Evolutionary conservation across 1,140 invertebrate genomes (phyloP), one percentile per base, ranked within the genome.

Genomic region (Adelges cooleyi): DNA sequence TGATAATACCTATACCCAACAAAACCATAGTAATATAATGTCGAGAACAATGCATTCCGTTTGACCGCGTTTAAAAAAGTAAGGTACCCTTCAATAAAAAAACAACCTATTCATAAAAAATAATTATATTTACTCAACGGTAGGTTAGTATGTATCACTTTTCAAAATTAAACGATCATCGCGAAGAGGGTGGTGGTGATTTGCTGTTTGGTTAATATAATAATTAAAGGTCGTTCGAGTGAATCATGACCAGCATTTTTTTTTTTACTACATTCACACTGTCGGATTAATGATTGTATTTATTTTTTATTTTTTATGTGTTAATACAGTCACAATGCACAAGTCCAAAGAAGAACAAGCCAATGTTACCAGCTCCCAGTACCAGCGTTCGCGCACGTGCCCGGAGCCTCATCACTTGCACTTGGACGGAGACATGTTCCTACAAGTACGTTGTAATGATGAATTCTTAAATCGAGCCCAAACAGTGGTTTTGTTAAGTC

Each of bases 351-450:
- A 92, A 70, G 87, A 91, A 68, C 40, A 66, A 46, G 81, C 84
- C 67, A 62, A 62, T 18, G 42, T 62, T 62, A 62, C 56, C 56
- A 46, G 25, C 42, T 62, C 56, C 25, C 83, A 85, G 72, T 86
- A 84, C 73, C 56, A 62, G 23, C 78, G 86, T 69, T 80, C 84
- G 49, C 79, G 90, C 69, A 76, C 79, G 40, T 90, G 93, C 71
- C 79, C 92, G 72, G 82, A 87, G 48, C 84, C 89, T 44, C 92
- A 91, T 75, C 90, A 93, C 76, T 84, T 87, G 70, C 84, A 92
- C 76, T 81, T 93, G 67, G 90, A 94, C 76, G 90, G 91, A 66
- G 91, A 95, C 79, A 90, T 92, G 84, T 94, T 94, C 79, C 80
- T 95, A 70, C 91, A 95, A 87, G 90, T 94, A 79, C 82, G 74